Base-by-base conservation (phyloP, 2,888 invertebrate species). In the Drosophila neotestacea region DNA sequence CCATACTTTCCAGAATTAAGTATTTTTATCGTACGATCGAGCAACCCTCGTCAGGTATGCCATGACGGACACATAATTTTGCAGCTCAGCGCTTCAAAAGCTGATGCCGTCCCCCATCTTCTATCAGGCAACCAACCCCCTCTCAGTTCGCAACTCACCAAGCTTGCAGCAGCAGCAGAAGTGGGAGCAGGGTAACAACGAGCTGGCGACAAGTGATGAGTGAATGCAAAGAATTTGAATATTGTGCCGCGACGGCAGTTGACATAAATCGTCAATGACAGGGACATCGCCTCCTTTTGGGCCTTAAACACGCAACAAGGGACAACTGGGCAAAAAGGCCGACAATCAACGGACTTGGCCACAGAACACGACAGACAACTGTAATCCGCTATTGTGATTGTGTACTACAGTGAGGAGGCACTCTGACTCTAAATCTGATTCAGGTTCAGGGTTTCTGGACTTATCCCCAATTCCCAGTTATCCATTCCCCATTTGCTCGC, bases 181-280 rank as follows among this genome's bases (percentile, higher is more conserved):
- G 60, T 56, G 30, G 56, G 27, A 46, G 41, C 44, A 32, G 61
- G 47, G 22, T 3, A 22, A 22, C 70, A 55, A 44, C 56, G 73
- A 47, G 62, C 61, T 71, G 74, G 56, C 86, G 84, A 88, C 86
- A 84, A 84, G 89, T 84, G 84, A 88, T 88, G 89, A 89, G 89
- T 85, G 85, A 85, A 91, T 90, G 91, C 84, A 81, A 89, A 85
- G 91, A 91, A 91, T 91, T 91, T 91, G 90, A 91, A 91, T 90
- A 88, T 87, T 88, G 79, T 91, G 86, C 89, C 76, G 85, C 85
- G 70, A 74, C 79, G 79, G 81, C 89, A 79, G 79, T 83, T 91
- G 91, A 91, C 91, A 91, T 91, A 91, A 91, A 91, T 91, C 90
- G 91, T 83, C 90, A 89, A 85, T 91, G 91, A 91, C 91, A 91